Evolutionary conservation across 2,797 vertebrate genomes (phyloP), one percentile per base, ranked within the genome.

Genomic region (Nyctalus aviator): DNA sequence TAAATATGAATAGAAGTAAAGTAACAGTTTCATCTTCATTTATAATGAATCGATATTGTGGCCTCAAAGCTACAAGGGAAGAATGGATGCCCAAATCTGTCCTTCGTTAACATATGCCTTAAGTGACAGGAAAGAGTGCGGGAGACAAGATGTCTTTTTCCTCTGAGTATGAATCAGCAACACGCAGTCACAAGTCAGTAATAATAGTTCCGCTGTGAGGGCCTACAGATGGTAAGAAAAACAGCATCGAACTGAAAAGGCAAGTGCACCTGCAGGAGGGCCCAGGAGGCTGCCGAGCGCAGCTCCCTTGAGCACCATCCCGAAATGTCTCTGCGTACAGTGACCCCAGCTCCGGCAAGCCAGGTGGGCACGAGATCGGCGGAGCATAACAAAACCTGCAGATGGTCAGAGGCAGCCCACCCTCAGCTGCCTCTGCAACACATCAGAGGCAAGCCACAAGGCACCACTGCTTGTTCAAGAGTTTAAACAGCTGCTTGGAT

Each of bases 111-210:
- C 88, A 90, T 97, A 94, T 94, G 95, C 79, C 95, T 96, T 93
- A 93, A 96, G 94, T 95, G 93, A 96, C 97, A 95, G 86, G 79
- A 88, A 94, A 95, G 94, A 96, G 94, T 96, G 95, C 94, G 92
- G 84, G 93, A 96, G 96, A 95, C 79, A 95, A 95, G 96, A 96
- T 97, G 96, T 91, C 76, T 92, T 94, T 94, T 97, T 93, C 92
- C 93, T 96, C 75, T 88, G 88, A 64, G 85, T 94, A 95, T 97
- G 97, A 97, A 94, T 97, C 96, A 97, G 96, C 97, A 97, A 86
- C 81, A 89, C 87, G 77, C 84, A 93, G 94, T 84, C 96, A 88
- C 0, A 1, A 75, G 93, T 84, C 94, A 97, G 94, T 82, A 76
- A 97, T 94, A 94, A 95, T 93, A 97, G 91, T 96, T 97, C 71